Base-by-base conservation (phyloP, 2,113 vertebrate genomes). In the Ageneiosus marmoratus region DNA sequence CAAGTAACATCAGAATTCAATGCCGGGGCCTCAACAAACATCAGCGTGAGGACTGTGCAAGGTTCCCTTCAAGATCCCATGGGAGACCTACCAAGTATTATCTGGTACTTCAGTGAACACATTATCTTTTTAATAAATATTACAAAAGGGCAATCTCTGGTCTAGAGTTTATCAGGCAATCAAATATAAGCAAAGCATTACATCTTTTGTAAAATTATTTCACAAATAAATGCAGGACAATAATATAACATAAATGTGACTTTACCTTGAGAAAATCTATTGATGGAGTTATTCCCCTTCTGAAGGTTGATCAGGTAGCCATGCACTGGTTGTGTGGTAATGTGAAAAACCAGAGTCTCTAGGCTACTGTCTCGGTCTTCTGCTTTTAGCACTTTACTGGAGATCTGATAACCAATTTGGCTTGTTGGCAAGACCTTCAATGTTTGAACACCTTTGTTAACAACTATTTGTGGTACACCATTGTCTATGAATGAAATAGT, bases 251-350 rank as follows among this genome's bases (percentile, higher is more conserved):
- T 65, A 50, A 22, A 74, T 62, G 7, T 67, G 5, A 32, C 48
- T 85, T 93, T 96, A 99, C 97, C 97, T 97, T 99, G 97, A 41
- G 94, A 96, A 76, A 98, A 98, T 48, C 94, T 93, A 78, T 83
- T 85, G 90, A 98, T 89, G 56, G 96, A 97, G 90, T 95, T 92
- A 90, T 98, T 98, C 65, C 97, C 96, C 86, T 92, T 94, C 86
- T 92, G 93, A 89, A 96, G 84, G 90, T 97, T 91, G 67, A 97
- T 92, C 80, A 99, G 92, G 89, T 96, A 95, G 5, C 97, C 97
- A 32, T 98, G 95, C 73, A 87, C 94, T 0, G 97, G 96, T 27
- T 90, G 90, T 18, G 91, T 89, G 0, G 94, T 96, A 86, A 98
- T 88, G 79, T 91, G 91, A 88, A 97, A 96, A 79, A 91, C 87